Evolutionary conservation across 2,888 invertebrate genomes (phyloP), one percentile per base, ranked within the genome.

Genomic region (Fabriciana adippe): DNA sequence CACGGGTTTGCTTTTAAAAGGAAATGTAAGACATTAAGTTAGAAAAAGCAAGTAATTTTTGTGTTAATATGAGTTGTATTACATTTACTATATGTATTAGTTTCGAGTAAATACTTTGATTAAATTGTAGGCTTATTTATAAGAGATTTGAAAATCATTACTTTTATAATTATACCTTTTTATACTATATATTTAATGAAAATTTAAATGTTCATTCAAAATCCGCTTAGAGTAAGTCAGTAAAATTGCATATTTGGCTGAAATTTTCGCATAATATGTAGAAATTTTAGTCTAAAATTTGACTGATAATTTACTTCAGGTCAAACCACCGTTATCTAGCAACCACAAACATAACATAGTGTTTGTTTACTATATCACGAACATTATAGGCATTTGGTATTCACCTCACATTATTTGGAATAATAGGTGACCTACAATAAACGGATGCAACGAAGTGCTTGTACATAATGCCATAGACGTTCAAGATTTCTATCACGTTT

Each of bases 1-100:
- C 81, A 82, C 54, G 78, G 68, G 67, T 81, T 79, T 72, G 76
- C 81, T 81, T 78, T 82, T 77, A 78, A 74, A 73, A 68, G 68
- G 57, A 69, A 67, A 73, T 64, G 61, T 66, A 61, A 56, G n/a
- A 54, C 16, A 48, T 60, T 51, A 16, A 16, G n/a, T 50, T 16
- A 18, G 21, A 1, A 57, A 18, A 57, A 59, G 14, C 13, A n/a
- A 48, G 6, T 16, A 11, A n/a, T 8, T 48, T 48, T 21, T 48
- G 18, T 6, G 18, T 11, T 18, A 45, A 21, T 18, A 0, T 15
- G 18, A 4, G 8, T 35, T 1, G 8, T 35, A 5, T n/a, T 55
- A 15, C 5, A 15, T 41, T 21, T 45, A 18, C 0, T 14, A 8
- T 18, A 45, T 45, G 16, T 15, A 11, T 41, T 1, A 11, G 1